Evolutionary conservation across 2,888 invertebrate species (phyloP), one percentile per base, ranked within the genome.

Genomic region (Cyaniris semiargus): DNA sequence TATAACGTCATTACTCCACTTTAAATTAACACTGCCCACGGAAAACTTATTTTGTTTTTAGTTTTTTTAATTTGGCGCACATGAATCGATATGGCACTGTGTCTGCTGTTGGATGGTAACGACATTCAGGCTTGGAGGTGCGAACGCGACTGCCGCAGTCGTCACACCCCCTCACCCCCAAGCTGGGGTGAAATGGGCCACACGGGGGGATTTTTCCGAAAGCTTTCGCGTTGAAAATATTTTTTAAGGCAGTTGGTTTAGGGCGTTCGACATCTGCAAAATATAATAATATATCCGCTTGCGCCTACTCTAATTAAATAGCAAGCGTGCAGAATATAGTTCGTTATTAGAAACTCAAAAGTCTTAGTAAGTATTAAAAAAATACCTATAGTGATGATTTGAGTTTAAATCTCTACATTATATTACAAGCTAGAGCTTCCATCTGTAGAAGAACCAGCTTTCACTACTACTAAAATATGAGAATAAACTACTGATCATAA

Each of bases 1-100:
- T 90, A 85, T 91, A 94, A 94, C 94, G 94, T 94, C 94, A 94
- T 94, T 87, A 91, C 93, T 93, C 86, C 89, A 91, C 90, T 90
- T 91, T 89, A 81, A 81, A 78, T 84, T 84, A 80, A 83, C 92
- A 91, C 91, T 86, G 85, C 89, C 88, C 89, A 78, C 83, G 80
- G 84, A 83, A 79, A 83, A 88, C 86, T 86, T 79, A 83, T 86
- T 85, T 83, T 83, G 79, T 81, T 81, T 85, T 86, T 87, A 82
- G 86, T 88, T 88, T 88, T 88, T 84, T 84, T 86, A 87, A 85
- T 86, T 78, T 80, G 80, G 79, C 79, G 83, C 82, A 88, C 92
- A 88, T 90, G 81, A 83, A 89, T 82, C 81, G 81, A 79, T 76
- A 83, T 83, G 82, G 82, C 81, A 85, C 85, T 83, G 79, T 81